Base-by-base conservation (phyloP, 92 coral and sea anemone species). In the Metridium senile region DNA sequence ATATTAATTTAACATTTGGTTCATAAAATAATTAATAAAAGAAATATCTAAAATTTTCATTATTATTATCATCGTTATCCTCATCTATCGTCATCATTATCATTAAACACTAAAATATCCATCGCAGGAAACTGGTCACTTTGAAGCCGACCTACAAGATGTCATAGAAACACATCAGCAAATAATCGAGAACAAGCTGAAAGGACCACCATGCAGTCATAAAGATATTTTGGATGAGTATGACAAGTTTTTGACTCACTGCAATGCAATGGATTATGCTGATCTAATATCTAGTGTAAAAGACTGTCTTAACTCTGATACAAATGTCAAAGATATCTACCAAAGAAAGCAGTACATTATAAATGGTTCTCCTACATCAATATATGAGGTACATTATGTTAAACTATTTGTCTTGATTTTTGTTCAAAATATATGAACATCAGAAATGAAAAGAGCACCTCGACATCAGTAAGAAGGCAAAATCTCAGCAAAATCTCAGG, bases 221-320 rank as follows among this genome's bases (percentile, higher is more conserved):
- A 45, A 33, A 65, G 47, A 72, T 49, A 54, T 58, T 78, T 33
- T 47, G 59, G 58, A 77, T 61, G 81, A 66, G 26, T 91, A 91
- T 65, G 72, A 69, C 58, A 73, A 82, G 33, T 89, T 91, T 65
- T 80, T 91, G 74, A 66, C 47, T 3, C 78, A 91, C 79, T 89
- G 93, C 77, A 88, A 91, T 75, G 91, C 93, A 2, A 68, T 88
- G 66, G 97, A 91, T 75, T 91, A 82, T 80, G 78, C 89, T 0
- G 97, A 89, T 57, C 26, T 91, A 34, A 78, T 85, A 51, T 78
- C 75, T 45, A 79, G 80, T 58, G 91, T 91, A 1, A 52, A 71
- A 28, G 58, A 78, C 32, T 79, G 77, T 45, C 89, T 91, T 53
- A 70, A 61, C 33, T 34, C 75, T 30, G 88, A 91, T 82, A 62